phyloP scores from a whole-genome alignment of 2,113 vertebrate genomes.

The Propithecus coquereli region DNA sequence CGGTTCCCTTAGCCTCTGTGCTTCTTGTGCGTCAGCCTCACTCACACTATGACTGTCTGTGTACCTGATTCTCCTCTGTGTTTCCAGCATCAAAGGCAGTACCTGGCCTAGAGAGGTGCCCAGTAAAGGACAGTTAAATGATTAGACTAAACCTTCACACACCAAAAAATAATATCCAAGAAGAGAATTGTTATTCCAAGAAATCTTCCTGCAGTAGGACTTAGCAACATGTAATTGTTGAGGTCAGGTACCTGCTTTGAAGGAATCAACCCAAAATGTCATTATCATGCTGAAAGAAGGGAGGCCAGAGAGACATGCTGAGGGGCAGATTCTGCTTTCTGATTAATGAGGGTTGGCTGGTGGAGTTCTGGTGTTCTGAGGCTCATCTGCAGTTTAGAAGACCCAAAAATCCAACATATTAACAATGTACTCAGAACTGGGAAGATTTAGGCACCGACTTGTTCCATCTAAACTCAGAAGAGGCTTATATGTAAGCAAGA shows the following conservation, averaged over 20 bases:
- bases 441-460: background rate
- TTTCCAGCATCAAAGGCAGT: background rate
- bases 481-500: background rate
- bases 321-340: background rate
- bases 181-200: background rate
- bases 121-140: background rate
- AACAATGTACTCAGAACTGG: background rate
- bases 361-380: background rate
- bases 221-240: background rate
- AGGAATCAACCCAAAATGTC: background rate
- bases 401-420: background rate
- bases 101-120: background rate
- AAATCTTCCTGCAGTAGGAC: background rate
- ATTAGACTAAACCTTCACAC: background rate
- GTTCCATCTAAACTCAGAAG: background rate
- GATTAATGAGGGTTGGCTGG: background rate
- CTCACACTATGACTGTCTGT: background rate
- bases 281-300: background rate
- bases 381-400: background rate
- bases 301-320: background rate
- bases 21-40: background rate
- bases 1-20: background rate
- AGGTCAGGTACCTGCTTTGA: background rate
- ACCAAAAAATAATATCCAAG: background rate
- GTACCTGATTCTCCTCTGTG: background rate